Conservation (phyloP, 2,113 vertebrate species). For the Terrapene triunguis region DNA sequence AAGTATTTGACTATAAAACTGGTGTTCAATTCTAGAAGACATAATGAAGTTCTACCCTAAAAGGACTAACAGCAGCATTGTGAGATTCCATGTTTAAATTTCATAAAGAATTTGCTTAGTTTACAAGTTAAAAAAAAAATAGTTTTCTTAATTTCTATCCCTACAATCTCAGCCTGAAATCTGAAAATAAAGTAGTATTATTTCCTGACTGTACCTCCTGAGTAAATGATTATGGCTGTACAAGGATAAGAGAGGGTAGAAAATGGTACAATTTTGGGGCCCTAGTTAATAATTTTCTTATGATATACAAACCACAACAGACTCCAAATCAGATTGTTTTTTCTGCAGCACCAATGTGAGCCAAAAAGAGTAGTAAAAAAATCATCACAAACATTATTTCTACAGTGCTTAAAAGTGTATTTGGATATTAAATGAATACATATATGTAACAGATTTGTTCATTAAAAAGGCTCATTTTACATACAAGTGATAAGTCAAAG, state of each 20-base stretch:
- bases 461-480: background rate
- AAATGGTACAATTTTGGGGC: background rate
- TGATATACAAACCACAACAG: background rate
- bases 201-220: background rate
- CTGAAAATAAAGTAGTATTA: background rate
- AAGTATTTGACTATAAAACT: background rate
- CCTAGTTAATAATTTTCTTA: background rate
- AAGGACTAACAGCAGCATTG: background rate
- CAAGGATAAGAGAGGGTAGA: background rate
- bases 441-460: background rate
- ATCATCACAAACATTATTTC: background rate
- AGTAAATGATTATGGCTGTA: background rate
- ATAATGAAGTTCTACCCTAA: background rate
- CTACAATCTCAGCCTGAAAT: background rate
- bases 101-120: background rate
- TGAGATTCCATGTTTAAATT: background rate
- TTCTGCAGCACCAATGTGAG: background rate
- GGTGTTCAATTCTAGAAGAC: background rate
- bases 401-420: background rate
- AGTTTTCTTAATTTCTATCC: background rate
- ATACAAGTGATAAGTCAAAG: background rate
- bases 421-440: background rate
- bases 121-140: background rate
- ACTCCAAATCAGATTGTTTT: background rate
- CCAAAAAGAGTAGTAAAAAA: background rate